Percentiles rank a stretch among this genome's conserved stretches.
Conservation (phyloP, 2,888 invertebrate genomes). For the Hedychridium roseum region DNA sequence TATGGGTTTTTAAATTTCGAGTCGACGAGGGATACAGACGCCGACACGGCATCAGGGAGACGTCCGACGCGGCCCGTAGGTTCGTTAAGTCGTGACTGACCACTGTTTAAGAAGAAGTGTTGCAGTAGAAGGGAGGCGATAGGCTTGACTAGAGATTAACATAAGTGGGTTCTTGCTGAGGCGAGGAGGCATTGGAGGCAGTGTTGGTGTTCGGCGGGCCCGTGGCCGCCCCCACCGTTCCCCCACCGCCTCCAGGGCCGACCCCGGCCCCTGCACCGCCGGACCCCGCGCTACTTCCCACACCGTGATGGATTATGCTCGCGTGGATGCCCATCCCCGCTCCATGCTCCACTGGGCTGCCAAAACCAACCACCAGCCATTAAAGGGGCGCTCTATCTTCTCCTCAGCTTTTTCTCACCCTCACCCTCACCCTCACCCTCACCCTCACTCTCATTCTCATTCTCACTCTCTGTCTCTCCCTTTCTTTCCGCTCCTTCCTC, state of each 20-base stretch:
- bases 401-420: not conserved
- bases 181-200: slow-evolving; percentile 65
- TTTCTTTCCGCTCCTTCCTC: not conserved
- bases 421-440: not conserved
- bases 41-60: slow-evolving; percentile 54
- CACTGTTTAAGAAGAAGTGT: slow-evolving; percentile 65
- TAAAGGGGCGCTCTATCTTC: slow-evolving; percentile 61
- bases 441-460: not conserved
- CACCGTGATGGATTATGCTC: slow-evolving; percentile 64
- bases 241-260: slow-evolving; percentile 61
- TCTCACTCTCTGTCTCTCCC: not conserved
- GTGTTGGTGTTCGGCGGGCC: slow-evolving; percentile 68
- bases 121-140: slow-evolving; percentile 65
- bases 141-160: slow-evolving; percentile 85
- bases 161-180: slow-evolving; percentile 86
- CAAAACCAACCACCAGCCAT: slow-evolving; percentile 65
- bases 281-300: slow-evolving; percentile 64
- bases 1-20: too few species aligned
- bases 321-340: slow-evolving; percentile 66
- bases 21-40: too few species aligned
- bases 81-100: slow-evolving; percentile 64
- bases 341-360: slow-evolving; percentile 67
- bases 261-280: slow-evolving; percentile 65
- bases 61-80: slow-evolving; percentile 54
- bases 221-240: slow-evolving; percentile 68